Base-by-base conservation (phyloP, 2,797 vertebrate species). In the Ptychobarbus kaznakovi region DNA sequence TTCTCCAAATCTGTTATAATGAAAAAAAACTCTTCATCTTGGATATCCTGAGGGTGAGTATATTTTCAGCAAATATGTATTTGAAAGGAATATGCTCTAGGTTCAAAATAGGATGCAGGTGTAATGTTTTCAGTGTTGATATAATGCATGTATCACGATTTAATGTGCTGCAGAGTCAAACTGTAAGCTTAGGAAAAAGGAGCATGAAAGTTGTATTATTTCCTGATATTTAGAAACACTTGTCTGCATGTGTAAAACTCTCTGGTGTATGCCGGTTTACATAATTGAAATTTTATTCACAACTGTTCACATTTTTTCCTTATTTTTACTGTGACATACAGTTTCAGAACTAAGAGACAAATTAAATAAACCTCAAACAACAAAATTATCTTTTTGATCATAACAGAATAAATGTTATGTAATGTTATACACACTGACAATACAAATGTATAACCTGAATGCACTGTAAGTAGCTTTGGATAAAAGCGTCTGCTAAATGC, bases 321-420 rank as follows among this genome's bases (percentile, higher is more conserved):
- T 61, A 56, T 38, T 56, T 76, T 22, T 12, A 56, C 51, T n/a
- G 11, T 38, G 74, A 56, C 32, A 15, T 56, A 22, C 63, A 8
- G 28, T 66, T 66, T 66, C 6, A 66, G 63, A 35, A 66, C 73
- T 38, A 38, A 38, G 13, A 76, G 32, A 58, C 32, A 15, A 56
- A 76, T 76, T 13, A 56, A 76, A 76, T 40, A 58, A 40, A 38
- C 40, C 58, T 76, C 11, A 2, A 76, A 56, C 3, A n/a, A 25
- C 51, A 58, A n/a, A n/a, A 76, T 20, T 15, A 35, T 40, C 20
- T 38, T 76, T 58, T 11, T 15, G 40, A 76, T 58, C 51, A 58
- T 15, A 40, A 58, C 74, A 9, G 32, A n/a, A 76, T 76, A 76
- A 76, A n/a, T n/a, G n/a, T n/a, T n/a, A n/a, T n/a, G n/a, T n/a